These are phyloP conservation scores for Agrochola lota DNA, from an alignment of 2,888 invertebrate species.

Conservation along the genomic window DNA sequence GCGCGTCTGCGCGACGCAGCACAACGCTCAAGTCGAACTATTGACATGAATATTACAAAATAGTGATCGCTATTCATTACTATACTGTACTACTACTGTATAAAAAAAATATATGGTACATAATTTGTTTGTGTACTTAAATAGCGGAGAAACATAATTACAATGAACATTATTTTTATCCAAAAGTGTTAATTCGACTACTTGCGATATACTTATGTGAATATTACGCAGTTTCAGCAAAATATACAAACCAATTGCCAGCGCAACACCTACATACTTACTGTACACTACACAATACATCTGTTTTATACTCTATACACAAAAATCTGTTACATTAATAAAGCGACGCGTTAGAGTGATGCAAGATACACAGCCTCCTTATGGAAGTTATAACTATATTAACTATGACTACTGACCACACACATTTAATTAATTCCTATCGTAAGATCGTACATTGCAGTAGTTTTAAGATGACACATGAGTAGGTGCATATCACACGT, in stretches of 20 bases:
- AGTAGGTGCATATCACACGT: constrained; percentile 12
- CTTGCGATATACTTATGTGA: constrained; percentile 6
- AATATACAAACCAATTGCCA: constrained; percentile 54
- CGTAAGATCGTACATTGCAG: constrained; percentile 23
- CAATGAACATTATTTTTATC: constrained; percentile 8
- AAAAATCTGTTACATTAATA: constrained; percentile 28
- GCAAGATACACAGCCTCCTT: constrained; percentile 11
- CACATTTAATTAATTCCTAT: constrained; percentile 22
- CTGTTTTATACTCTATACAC: constrained; percentile 6
- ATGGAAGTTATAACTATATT: background rate
- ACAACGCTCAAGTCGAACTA: background rate
- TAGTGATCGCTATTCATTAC: constrained; percentile 24
- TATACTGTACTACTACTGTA: constrained; percentile 40
- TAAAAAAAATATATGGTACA: constrained; percentile 28
- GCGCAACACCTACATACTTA: constrained; percentile 7
- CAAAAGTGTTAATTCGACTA: constrained; percentile 24
- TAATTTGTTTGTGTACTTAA: constrained; percentile 31
- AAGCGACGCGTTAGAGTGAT: constrained; percentile 44
- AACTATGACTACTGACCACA: constrained; percentile 25
- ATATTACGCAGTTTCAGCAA: constrained; percentile 26
- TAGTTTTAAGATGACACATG: constrained; percentile 15
- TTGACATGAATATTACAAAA: constrained; percentile 33
- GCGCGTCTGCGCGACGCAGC: background rate
- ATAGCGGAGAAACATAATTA: constrained; percentile 30
- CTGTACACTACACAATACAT: constrained; percentile 20